Evolutionary conservation across 1,140 invertebrate genomes (phyloP).

Genomic region (Euglossa dilemma): DNA sequence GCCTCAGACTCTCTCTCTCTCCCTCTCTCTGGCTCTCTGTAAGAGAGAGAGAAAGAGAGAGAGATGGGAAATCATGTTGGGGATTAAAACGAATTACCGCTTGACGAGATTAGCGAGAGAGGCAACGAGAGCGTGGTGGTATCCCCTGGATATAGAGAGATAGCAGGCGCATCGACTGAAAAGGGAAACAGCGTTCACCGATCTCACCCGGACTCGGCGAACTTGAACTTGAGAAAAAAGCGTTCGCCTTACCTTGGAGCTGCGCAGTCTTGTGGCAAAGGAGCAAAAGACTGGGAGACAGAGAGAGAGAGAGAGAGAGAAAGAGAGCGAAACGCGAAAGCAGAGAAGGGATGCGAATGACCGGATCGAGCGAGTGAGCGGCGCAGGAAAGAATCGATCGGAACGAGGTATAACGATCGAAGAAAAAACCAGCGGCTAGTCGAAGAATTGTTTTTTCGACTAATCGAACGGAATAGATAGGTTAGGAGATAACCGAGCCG

Average conservation of each 20-base stretch:
- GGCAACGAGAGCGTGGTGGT: not conserved
- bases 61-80: too few relatives aligned
- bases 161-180: slow-evolving; percentile 14
- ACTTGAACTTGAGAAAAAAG: slow-evolving; percentile 72
- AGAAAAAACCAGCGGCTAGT: not conserved
- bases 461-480: not conserved
- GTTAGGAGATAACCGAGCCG: not conserved
- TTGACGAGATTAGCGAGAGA: not conserved
- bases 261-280: slow-evolving; percentile 22
- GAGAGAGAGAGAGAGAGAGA: too few relatives aligned
- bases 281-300: slow-evolving; percentile 49
- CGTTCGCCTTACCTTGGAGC: slow-evolving; percentile 54
- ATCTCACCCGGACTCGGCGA: slow-evolving; percentile 52
- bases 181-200: slow-evolving; percentile 4
- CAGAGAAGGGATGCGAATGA: not conserved
- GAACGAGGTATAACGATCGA: not conserved
- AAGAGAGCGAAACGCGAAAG: not conserved
- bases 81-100: too few relatives aligned
- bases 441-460: not conserved
- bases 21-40: too few relatives aligned
- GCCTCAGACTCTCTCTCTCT: too few relatives aligned
- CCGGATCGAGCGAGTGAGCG: not conserved
- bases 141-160: not conserved
- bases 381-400: not conserved
- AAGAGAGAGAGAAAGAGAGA: not conserved